Conservation (phyloP, 2,113 vertebrate genomes). For the Origma solitaria region DNA sequence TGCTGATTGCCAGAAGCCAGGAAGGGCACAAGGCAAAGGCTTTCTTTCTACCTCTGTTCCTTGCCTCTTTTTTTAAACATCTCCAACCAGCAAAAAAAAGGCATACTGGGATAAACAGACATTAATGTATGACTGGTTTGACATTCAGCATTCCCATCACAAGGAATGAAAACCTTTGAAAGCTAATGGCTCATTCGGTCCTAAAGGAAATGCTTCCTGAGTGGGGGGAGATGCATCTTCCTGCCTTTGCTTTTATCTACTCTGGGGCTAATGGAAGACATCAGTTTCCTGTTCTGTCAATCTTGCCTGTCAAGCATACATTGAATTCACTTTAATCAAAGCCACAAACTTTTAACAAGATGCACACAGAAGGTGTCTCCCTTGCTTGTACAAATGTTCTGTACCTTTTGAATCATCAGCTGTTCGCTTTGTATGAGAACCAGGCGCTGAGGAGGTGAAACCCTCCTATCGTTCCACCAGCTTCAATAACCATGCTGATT, state of each 20-base stretch:
- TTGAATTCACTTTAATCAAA: constrained; percentile 24
- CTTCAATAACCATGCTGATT: neutral
- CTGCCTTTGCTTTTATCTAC: constrained; percentile 9
- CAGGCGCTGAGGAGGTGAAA: neutral
- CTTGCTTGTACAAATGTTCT: neutral
- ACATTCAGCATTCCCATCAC: neutral
- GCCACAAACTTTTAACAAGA: constrained; percentile 9
- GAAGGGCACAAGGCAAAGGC: neutral
- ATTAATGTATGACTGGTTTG: neutral
- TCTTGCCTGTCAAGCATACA: neutral
- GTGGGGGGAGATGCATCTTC: neutral
- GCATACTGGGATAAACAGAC: neutral
- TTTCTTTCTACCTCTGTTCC: neutral
- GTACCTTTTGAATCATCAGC: constrained; percentile 1
- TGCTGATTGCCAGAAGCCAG: neutral
- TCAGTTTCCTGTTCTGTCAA: constrained; percentile 19
- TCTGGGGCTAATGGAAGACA: constrained; percentile 23
- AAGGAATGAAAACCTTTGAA: neutral
- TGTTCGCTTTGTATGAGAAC: neutral
- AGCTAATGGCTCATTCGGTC: neutral
- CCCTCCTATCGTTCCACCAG: neutral
- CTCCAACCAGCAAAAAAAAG: neutral
- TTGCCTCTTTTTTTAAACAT: neutral
- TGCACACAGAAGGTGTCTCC: neutral
- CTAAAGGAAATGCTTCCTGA: neutral